A percentile compares a stretch with the other conserved stretches of the same genome.
These are phyloP conservation scores for Pteruthius melanotis DNA, from an alignment of 2,113 vertebrate genomes.

Conservation along the genomic window DNA sequence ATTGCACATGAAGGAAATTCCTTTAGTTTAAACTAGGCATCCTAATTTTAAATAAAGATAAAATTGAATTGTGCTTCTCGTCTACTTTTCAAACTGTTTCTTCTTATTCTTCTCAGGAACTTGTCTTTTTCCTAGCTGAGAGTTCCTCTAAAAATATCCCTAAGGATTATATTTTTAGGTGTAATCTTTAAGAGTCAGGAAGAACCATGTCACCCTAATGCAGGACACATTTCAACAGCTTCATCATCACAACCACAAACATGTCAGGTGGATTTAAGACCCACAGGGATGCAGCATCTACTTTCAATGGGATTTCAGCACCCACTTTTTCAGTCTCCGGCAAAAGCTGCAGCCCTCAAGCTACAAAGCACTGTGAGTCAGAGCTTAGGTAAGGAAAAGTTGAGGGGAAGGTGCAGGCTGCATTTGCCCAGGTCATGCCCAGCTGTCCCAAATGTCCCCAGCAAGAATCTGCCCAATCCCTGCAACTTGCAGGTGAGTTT, in stretches of 20 bases:
- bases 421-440: not conserved
- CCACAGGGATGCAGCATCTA: not conserved
- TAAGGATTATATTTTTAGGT: slow-evolving; percentile 27
- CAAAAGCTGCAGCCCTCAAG: not conserved
- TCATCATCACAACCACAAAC: not conserved
- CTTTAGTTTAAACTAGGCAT: not conserved
- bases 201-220: not conserved
- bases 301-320: not conserved
- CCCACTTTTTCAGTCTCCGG: not conserved
- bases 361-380: not conserved
- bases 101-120: not conserved
- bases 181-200: slow-evolving; percentile 36
- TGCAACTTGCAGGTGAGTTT: not conserved
- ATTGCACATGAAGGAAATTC: not conserved
- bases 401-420: not conserved
- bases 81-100: not conserved
- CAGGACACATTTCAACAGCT: slow-evolving; percentile 8
- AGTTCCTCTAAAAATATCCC: slow-evolving; percentile 29
- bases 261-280: slow-evolving; percentile 11
- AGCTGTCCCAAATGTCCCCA: fast-evolving
- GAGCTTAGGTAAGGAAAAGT: not conserved
- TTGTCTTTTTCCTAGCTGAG: not conserved
- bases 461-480: fast-evolving
- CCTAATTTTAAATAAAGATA: not conserved
- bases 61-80: not conserved